Base-by-base conservation (phyloP, 2,888 invertebrate genomes). In the Monochamus alternatus region DNA sequence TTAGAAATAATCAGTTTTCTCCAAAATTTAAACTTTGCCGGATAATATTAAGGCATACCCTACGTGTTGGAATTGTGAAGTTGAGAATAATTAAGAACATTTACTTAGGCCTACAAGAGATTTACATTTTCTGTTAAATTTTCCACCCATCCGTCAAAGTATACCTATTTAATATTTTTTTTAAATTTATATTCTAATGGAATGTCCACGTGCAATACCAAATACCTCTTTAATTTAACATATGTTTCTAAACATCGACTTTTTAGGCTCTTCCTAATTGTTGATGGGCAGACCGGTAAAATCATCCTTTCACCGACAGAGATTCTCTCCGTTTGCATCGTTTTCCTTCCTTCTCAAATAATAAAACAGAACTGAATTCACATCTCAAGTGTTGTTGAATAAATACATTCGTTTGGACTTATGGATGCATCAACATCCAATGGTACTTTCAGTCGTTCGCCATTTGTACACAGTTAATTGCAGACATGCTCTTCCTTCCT, bases 401-500 rank as follows among this genome's bases (percentile, higher is more conserved):
- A 66, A 66, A 52, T 52, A 52, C 52, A 31, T 55, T 52, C 60
- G 59, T 60, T 72, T 58, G 47, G 55, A 66, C 60, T 58, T 66
- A 65, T 73, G 51, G 51, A 71, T 63, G 52, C 52, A 63, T 63
- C 71, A 59, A 69, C 52, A 55, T 66, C 22, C 64, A 30, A 9
- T 66, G 44, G 32, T 59, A 38, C 43, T 73, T 63, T 80, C 80
- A 81, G 78, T 81, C 80, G 77, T 75, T 80, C 76, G 55, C 31
- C 69, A 75, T 77, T 71, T 66, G 55, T 80, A 69, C 69, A 76
- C 10, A 64, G 67, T 77, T 91, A 97, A 90, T 97, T 97, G 90
- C 97, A 97, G 86, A 95, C 94, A 87, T 96, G 95, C 85, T 96
- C 95, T 85, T 96, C 96, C 80, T 93, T 92, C 85, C 93, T 94